Base-by-base conservation (phyloP, 2,888 invertebrate genomes). In the Tinea pellionella region DNA sequence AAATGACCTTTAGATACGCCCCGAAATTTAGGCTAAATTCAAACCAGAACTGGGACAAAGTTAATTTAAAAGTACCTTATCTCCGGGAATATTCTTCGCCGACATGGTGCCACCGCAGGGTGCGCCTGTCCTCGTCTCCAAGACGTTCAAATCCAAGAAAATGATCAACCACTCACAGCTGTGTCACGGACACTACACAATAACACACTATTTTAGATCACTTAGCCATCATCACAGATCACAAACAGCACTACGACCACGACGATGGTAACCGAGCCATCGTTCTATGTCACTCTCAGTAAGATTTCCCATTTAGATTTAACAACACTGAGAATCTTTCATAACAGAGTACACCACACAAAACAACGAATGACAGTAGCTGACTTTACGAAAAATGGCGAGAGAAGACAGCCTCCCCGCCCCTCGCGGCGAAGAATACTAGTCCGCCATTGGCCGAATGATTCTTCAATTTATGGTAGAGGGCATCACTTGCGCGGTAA, bases 41-140 rank as follows among this genome's bases (percentile, higher is more conserved):
- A 53, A 16, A 18, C 15, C 6, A 9, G 24, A 65, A 55, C 64
- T 64, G 64, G 65, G 64, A 66, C 67, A 62, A 51, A 32, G 61
- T 37, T 55, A 53, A 62, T 24, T 18, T 7, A 59, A 71, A 73
- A 74, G 86, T 86, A 93, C 94, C 93, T 94, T 94, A 89, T 94
- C 93, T 84, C 93, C 92, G 80, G 94, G 93, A 88, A 93, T 92
- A 88, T 92, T 92, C 89, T 93, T 92, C 79, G 91, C 90, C 88
- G 92, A 92, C 92, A 93, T 93, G 84, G 88, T 86, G 83, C 70
- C 79, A 80, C 77, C 82, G 78, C 75, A 72, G 77, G 72, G 74
- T 72, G 69, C 68, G 74, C 74, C 73, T 77, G 89, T 86, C 81
- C 80, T 79, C 80, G 83, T 83, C 81, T 78, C 79, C 74, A 68